These are phyloP conservation scores for Hecatera dysodea DNA, from an alignment of 2,888 invertebrate genomes.

Conservation along the genomic window DNA sequence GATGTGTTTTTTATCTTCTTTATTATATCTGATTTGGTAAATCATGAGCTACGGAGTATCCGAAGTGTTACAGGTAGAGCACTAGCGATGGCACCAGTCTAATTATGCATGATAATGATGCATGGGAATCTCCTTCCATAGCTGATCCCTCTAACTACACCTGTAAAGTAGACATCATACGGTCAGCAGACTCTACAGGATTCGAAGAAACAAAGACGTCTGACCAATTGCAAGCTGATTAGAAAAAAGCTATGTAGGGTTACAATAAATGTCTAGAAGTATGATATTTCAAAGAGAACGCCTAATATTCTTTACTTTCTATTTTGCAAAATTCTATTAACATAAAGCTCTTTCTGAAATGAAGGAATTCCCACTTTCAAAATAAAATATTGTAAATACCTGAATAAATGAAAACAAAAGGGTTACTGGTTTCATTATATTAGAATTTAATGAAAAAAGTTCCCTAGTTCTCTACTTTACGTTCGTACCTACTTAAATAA, in stretches of 20 bases:
- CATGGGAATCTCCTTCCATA: no score
- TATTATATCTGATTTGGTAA: neutral
- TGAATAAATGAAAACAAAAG: slow-evolving; percentile 54
- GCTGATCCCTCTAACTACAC: neutral
- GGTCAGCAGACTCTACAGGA: neutral
- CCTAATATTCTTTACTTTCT: slow-evolving; percentile 19
- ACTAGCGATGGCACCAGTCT: no score
- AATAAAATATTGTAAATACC: slow-evolving; percentile 50
- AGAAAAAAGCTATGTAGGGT: neutral
- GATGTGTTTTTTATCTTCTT: slow-evolving; percentile 6
- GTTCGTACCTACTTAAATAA: slow-evolving; percentile 18
- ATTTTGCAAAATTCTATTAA: slow-evolving; percentile 42
- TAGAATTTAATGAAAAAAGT: slow-evolving; percentile 18
- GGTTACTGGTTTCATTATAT: slow-evolving; percentile 20
- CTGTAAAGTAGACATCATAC: neutral
- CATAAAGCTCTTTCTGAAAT: slow-evolving; percentile 31
- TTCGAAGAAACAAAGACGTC: neutral
- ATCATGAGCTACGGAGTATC: neutral
- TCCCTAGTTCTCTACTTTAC: neutral
- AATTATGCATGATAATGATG: no score
- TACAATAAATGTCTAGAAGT: slow-evolving; percentile 11
- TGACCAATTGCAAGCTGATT: neutral
- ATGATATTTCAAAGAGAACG: slow-evolving; percentile 1
- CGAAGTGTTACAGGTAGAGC: neutral
- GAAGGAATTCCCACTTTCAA: slow-evolving; percentile 49